Evolutionary conservation across 2,797 vertebrate genomes (phyloP).

Genomic region (Cygnus olor): DNA sequence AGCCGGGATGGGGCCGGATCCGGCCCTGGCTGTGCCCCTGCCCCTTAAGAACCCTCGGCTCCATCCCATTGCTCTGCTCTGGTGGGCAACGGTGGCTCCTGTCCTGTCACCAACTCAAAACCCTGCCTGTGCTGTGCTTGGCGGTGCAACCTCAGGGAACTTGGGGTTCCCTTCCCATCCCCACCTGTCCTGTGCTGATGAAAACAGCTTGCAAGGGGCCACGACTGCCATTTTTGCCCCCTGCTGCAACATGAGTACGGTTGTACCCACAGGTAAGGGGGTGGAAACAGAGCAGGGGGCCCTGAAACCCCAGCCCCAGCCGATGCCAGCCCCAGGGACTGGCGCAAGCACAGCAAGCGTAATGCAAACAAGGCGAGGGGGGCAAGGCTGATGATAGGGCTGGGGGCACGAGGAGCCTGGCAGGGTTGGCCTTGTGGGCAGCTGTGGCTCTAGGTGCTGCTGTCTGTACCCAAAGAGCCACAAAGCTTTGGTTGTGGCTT

Average conservation of each 20-base stretch:
- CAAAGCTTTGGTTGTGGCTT: neutral
- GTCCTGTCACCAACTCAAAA: rapidly evolving
- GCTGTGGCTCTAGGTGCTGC: too few relatives aligned
- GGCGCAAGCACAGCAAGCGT: rapidly evolving
- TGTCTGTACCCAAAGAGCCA: rapidly evolving
- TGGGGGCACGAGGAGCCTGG: neutral
- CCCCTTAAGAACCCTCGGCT: too few relatives aligned
- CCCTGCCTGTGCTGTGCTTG: neutral
- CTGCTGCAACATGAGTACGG: rapidly evolving
- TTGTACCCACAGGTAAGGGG: neutral
- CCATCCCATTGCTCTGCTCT: neutral
- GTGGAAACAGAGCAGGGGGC: neutral
- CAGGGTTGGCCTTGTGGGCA: too few relatives aligned
- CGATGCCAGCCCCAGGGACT: too few relatives aligned
- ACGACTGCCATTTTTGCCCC: neutral
- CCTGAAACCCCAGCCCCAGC: neutral
- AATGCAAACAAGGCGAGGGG: rapidly evolving
- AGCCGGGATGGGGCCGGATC: neutral
- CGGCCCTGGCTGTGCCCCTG: too few relatives aligned
- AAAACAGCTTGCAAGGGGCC: neutral
- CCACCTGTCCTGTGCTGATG: neutral
- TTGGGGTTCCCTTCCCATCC: neutral
- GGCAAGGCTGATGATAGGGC: rapidly evolving
- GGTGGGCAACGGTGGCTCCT: neutral
- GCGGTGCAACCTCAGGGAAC: rapidly evolving